Percentiles rank a stretch among this genome's conserved stretches.
phyloP scores from a whole-genome alignment of 2,113 vertebrate genomes.

The Trinectes maculatus region DNA sequence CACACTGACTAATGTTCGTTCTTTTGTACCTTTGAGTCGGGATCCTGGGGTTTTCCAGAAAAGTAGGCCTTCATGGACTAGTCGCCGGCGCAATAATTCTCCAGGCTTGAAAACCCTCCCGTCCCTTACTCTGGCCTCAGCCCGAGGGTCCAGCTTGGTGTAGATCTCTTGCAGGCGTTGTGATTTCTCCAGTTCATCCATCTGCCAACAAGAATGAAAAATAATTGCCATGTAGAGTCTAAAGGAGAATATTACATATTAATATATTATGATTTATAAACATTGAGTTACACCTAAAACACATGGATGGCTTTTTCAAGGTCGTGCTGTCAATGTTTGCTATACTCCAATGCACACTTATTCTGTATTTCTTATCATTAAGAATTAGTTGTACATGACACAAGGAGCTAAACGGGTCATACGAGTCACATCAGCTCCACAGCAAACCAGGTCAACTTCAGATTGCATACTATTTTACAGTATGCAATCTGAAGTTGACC shows the following conservation, averaged over 20 bases:
- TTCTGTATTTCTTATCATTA: too few species aligned
- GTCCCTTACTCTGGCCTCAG: constrained; percentile 78
- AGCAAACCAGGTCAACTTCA: too few species aligned
- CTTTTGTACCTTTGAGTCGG: constrained; percentile 84
- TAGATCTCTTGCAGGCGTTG: constrained; percentile 89
- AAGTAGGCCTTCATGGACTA: constrained; percentile 88
- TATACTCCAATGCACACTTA: too few species aligned
- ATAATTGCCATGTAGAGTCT: background rate
- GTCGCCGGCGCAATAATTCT: constrained; percentile 86
- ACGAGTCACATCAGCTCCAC: too few species aligned
- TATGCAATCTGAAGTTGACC: too few species aligned
- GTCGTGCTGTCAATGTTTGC: too few species aligned
- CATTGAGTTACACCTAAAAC: background rate
- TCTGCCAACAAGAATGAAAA: constrained; percentile 69
- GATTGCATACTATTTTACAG: too few species aligned
- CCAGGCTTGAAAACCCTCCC: constrained; percentile 83
- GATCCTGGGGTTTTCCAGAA: constrained; percentile 89
- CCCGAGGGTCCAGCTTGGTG: constrained; percentile 82
- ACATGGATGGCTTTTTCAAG: too few species aligned
- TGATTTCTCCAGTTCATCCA: constrained; percentile 86
- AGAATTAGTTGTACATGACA: too few species aligned
- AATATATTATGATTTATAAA: background rate
- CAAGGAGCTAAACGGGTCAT: too few species aligned
- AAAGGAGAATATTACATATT: background rate
- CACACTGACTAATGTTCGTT: background rate